Base-by-base conservation (phyloP, 2,797 vertebrate genomes). In the Chaetodon trifasciatus region DNA sequence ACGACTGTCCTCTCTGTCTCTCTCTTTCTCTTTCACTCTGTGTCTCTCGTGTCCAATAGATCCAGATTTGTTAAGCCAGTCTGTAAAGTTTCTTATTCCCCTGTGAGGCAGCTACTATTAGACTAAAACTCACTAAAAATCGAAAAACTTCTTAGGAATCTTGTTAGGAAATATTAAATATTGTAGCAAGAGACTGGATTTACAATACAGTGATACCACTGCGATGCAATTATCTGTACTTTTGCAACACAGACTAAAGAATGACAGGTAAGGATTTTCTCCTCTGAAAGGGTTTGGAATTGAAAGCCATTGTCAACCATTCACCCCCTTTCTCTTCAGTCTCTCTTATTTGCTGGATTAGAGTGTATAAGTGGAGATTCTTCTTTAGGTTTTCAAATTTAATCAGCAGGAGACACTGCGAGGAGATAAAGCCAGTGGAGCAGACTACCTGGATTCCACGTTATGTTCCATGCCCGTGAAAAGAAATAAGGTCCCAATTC, bases 321-420 rank as follows among this genome's bases (percentile, higher is more conserved):
- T 89, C 83, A 87, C 70, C 60, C 70, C 47, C 61, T 55, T 88
- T 89, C 76, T 88, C 75, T 60, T 68, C 76, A 53, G 28, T 74
- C 67, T 63, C 57, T 82, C 63, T 70, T 93, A 76, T 90, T 89
- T 90, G 78, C 84, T 75, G 87, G 88, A 92, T 93, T 92, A 91
- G 81, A 83, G 62, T 19, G 76, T 46, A 91, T 83, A 85, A 89
- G 83, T 86, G 83, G 81, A 91, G 87, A 87, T 89, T 87, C 88
- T 87, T 75, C 79, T 89, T 86, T 86, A 89, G 81, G 81, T 89
- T 84, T 86, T 80, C 66, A 78, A 77, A 84, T 89, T 84, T 85
- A 90, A 91, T 91, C 89, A 93, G 82, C 72, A 13, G 53, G 65
- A 83, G 64, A 84, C 68, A 56, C 39, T 1, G 35, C 15, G 70